Base-by-base conservation (phyloP, 2,888 invertebrate species). In the Noctuana brunneofusca region DNA sequence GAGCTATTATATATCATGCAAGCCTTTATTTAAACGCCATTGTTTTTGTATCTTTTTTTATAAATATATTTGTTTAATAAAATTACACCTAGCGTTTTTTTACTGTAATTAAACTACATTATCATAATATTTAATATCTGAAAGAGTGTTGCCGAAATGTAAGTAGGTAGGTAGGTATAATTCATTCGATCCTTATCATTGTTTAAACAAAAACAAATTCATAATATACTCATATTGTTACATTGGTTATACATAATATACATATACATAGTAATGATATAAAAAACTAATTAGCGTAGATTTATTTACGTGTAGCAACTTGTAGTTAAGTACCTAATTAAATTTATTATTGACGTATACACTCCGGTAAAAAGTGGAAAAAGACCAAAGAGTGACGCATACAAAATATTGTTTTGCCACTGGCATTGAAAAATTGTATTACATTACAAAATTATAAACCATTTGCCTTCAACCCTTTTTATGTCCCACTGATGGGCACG, bases 31-130 rank as follows among this genome's bases (percentile, higher is more conserved):
- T 41, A 5, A 14, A 16, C 16, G 38, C 8, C 38, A 41, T 41
- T 41, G 8, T 41, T 41, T 41, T 41, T 41, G 38, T 41, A 41
- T 41, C 9, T 8, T 41, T 41, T 38, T 41, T 41, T 41, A 41
- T 41, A 41, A 41, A 41, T 41, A 41, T 41, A 41, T 16, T 6
- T 41, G 2, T 41, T 41, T 8, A 35, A 4, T 16, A 41, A n/a
- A 8, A 16, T 8, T n/a, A 5, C 8, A 16, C 41, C 0, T 16
- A 8, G 16, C 16, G 8, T 41, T 41, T 16, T 2, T 41, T 41
- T 16, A 9, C 8, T 41, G 41, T 41, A 16, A 14, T 14, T 41
- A 16, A 14, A 12, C 32, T 32, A 9, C 3, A 41, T 16, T n/a
- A 35, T 35, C 9, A 38, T 4, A 2, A 12, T 32, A n/a, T n/a